Percentiles rank a stretch among this genome's conserved stretches.
phyloP scores from a whole-genome alignment of 2,797 vertebrate genomes.

The Vireo griseus region DNA sequence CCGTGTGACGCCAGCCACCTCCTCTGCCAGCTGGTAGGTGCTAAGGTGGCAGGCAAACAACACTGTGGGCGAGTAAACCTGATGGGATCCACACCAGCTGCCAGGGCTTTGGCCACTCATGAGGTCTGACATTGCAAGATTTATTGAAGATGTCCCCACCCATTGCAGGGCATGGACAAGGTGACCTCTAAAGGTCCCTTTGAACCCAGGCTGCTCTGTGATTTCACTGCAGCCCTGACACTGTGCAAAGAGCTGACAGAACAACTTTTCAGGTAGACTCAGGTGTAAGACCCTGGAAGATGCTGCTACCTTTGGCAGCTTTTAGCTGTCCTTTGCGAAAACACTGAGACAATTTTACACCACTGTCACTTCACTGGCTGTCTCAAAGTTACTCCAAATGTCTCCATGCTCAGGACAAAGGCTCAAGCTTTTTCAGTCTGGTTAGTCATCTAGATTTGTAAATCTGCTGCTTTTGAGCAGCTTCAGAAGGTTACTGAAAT shows the following conservation, averaged over 20 bases:
- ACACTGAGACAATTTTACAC: neutral
- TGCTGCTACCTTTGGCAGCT: neutral
- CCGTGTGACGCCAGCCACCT: neutral
- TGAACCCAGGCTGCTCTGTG: neutral
- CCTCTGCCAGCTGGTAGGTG: neutral
- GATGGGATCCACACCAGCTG: accelerated
- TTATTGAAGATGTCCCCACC: neutral
- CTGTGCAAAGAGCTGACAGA: neutral
- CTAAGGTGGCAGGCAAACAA: neutral
- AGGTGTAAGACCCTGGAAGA: neutral
- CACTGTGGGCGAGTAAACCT: accelerated
- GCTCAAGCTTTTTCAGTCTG: neutral
- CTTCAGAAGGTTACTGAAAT: neutral
- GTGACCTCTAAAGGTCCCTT: neutral
- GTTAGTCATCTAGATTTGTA: neutral
- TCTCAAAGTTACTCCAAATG: neutral
- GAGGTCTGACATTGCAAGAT: neutral
- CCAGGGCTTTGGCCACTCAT: neutral
- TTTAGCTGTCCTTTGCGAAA: neutral
- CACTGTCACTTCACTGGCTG: neutral
- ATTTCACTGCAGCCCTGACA: neutral
- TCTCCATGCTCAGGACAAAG: neutral
- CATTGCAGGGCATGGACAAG: neutral
- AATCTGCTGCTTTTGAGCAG: neutral
- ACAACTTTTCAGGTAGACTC: neutral